Conservation (phyloP, 2,113 vertebrate genomes). For the Plectropomus leopardus region DNA sequence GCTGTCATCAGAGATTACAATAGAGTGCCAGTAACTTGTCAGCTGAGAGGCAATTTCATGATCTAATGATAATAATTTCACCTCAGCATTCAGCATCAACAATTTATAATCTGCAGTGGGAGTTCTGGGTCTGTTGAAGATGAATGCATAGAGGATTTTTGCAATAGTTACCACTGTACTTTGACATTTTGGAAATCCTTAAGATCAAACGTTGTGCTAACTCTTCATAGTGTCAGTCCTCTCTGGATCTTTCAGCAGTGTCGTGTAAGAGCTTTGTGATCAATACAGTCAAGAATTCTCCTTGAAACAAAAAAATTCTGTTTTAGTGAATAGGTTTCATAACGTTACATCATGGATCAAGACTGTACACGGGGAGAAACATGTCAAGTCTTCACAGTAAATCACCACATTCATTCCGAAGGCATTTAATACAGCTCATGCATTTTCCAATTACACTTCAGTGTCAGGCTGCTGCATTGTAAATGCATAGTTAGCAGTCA, state of each 20-base stretch:
- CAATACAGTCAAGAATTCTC: constrained; percentile 68
- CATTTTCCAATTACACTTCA: constrained; percentile 51
- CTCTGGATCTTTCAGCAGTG: constrained; percentile 50
- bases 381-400: constrained; percentile 30
- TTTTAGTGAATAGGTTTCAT: constrained; percentile 65
- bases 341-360: constrained; percentile 73
- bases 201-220: constrained; percentile 57
- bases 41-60: constrained; percentile 28
- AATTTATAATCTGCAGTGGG: not conserved
- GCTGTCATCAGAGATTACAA: constrained; percentile 9
- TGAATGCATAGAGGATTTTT: constrained; percentile 22
- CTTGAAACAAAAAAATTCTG: constrained; percentile 65
- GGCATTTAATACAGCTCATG: constrained; percentile 24
- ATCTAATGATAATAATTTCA: constrained; percentile 2
- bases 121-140: constrained; percentile 4
- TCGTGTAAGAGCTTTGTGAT: constrained; percentile 67
- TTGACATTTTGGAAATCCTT: constrained; percentile 46
- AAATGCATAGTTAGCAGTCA: constrained; percentile 51
- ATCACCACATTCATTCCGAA: constrained; percentile 31
- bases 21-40: constrained; percentile 6
- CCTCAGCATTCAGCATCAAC: not conserved
- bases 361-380: constrained; percentile 21
- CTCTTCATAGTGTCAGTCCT: constrained; percentile 54
- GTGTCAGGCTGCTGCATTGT: constrained; percentile 30
- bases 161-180: constrained; percentile 20